phyloP scores from a whole-genome alignment of 2,797 vertebrate genomes.

The Diplodus sargus region DNA sequence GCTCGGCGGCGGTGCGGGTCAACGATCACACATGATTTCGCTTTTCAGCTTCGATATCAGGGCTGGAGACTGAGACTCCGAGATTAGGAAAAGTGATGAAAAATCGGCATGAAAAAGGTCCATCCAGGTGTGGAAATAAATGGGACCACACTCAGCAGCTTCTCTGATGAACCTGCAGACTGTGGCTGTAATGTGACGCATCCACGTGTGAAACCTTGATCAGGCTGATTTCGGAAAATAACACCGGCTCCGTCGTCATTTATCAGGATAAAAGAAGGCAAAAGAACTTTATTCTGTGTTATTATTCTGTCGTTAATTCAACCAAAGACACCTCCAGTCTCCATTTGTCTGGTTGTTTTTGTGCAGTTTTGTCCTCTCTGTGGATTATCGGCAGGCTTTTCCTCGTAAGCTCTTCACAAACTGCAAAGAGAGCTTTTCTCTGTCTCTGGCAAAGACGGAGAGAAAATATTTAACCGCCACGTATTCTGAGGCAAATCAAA shows the following conservation, averaged over 20 bases:
- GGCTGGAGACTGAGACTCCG: not conserved
- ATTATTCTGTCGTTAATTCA: not conserved
- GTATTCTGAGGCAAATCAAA: constrained; percentile 35
- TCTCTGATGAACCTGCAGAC: constrained; percentile 17
- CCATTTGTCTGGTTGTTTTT: constrained; percentile 3
- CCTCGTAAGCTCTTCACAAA: constrained; percentile 23
- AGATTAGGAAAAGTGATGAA: constrained; percentile 22
- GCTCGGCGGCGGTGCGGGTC: not conserved
- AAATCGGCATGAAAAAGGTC: constrained; percentile 19
- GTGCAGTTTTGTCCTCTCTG: not conserved
- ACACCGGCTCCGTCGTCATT: not conserved
- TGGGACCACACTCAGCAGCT: constrained; percentile 11
- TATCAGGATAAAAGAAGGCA: not conserved
- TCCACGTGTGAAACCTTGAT: not conserved
- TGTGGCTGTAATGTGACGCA: not conserved
- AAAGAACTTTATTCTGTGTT: not conserved
- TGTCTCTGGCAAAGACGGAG: constrained; percentile 1
- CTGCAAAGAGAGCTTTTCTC: constrained; percentile 6
- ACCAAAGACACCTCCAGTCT: not conserved
- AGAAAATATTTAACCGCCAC: constrained; percentile 27
- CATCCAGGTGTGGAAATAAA: constrained; percentile 31
- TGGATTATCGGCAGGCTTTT: not conserved
- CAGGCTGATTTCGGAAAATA: not conserved
- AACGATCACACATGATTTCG: constrained; percentile 27
- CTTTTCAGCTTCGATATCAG: constrained; percentile 15